Evolutionary conservation across 2,113 vertebrate species (phyloP), one percentile per base, ranked within the genome.

Genomic region (Atrichornis clamosus): DNA sequence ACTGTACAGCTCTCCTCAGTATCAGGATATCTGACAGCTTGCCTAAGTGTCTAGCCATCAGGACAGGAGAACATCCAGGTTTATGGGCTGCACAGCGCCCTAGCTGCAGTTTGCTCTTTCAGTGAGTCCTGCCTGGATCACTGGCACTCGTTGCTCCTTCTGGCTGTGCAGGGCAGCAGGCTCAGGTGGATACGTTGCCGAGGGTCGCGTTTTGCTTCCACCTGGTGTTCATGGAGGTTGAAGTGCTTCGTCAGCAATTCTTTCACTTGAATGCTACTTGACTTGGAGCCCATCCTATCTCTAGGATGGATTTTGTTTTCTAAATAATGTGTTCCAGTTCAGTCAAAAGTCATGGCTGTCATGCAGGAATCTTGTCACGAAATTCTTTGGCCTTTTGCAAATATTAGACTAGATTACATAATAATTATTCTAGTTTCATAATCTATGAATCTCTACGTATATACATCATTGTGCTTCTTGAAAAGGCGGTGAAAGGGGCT

Each of bases 81-180:
- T 88, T 16, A 42, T 0, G 1, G 63, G 28, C 76, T 53, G 39
- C 42, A 15, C 1, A 2, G n/a, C 2, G 3, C 32, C 20, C 44
- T 26, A 15, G 62, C 35, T 58, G 58, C 30, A 11, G 9, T 42
- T 84, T 52, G 35, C 33, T 52, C 55, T 75, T 52, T 13, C 27
- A 17, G 0, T 16, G 37, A 7, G 26, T 33, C 35, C 50, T 69
- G 4, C 63, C 46, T 49, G 70, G 22, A 17, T 73, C 23, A 7
- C 21, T 33, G 13, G 20, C 41, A 39, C 0, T 0, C n/a, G 37
- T 46, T 7, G 18, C 46, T 84, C 46, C 49, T 77, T 65, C 69
- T 6, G 4, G 44, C n/a, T 1, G 1, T 46, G 59, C 42, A 13
- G 26, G 30, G 39, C 22, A 56, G 46, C 0, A 0, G 37, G 56